These are phyloP conservation scores for Cydia splendana DNA, from an alignment of 1,140 invertebrate species.

Conservation along the genomic window DNA sequence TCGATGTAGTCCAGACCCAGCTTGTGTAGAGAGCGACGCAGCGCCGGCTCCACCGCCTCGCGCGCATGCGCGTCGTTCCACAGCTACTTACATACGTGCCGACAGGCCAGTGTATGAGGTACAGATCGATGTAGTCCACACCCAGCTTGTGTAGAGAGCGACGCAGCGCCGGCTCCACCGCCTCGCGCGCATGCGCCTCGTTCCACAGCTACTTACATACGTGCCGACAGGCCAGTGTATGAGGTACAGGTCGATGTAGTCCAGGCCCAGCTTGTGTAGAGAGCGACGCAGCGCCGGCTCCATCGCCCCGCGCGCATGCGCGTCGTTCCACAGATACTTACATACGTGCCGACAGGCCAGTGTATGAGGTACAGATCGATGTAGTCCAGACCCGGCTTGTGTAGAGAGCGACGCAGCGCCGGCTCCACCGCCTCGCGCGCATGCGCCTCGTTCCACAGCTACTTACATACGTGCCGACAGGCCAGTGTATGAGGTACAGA, in stretches of 20 bases:
- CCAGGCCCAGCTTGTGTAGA: too few species aligned
- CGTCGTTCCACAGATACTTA: too few species aligned
- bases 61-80: slow-evolving; percentile 68
- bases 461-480: too few species aligned
- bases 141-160: slow-evolving; percentile 84
- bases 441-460: slow-evolving; percentile 69
- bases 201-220: slow-evolving; percentile 61
- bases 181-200: slow-evolving; percentile 69
- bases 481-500: slow-evolving; percentile 34
- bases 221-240: too few species aligned
- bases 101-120: too few species aligned
- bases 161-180: slow-evolving; percentile 82
- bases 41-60: slow-evolving; percentile 82
- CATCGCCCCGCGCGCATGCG: too few species aligned
- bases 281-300: too few species aligned
- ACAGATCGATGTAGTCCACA: slow-evolving; percentile 87
- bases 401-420: slow-evolving; percentile 82
- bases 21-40: slow-evolving; percentile 83
- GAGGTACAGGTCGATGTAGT: too few species aligned
- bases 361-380: slow-evolving; percentile 91
- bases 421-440: slow-evolving; percentile 81
- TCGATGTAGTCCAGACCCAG: slow-evolving; percentile 88
- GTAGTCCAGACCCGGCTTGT: slow-evolving; percentile 85
- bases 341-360: slow-evolving; percentile 81
- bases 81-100: too few species aligned